phyloP scores from a whole-genome alignment of 2,888 invertebrate species.

The Ectobius pallidus region DNA sequence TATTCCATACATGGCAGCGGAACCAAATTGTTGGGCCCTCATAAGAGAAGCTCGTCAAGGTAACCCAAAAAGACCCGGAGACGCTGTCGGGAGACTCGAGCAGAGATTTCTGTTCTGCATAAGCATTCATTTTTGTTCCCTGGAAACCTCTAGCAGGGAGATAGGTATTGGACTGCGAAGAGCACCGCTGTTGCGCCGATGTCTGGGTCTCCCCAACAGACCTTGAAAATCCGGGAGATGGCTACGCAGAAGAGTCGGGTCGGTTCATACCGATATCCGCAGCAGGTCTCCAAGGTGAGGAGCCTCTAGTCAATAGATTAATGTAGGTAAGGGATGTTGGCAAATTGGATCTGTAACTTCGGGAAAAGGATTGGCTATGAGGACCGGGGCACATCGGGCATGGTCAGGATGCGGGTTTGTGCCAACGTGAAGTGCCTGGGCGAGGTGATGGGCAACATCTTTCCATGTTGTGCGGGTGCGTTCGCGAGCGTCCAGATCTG shows the following conservation, averaged over 20 bases:
- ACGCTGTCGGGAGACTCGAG: slow-evolving; percentile 61
- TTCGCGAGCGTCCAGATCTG: too few relatives aligned
- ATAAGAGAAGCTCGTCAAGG: too few relatives aligned
- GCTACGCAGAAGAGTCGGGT: slow-evolving; percentile 54
- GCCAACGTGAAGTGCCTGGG: slow-evolving; percentile 65
- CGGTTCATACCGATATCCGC: slow-evolving; percentile 73
- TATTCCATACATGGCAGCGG: too few relatives aligned
- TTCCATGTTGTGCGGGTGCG: neutral
- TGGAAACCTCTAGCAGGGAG: slow-evolving; percentile 61
- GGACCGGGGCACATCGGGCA: slow-evolving; percentile 72
- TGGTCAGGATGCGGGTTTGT: slow-evolving; percentile 75
- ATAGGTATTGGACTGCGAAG: slow-evolving; percentile 57
- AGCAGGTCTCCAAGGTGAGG: slow-evolving; percentile 77
- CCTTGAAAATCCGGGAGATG: too few relatives aligned
- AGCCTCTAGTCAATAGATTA: too few relatives aligned
- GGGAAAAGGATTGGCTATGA: slow-evolving; percentile 70
- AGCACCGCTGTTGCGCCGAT: slow-evolving; percentile 58
- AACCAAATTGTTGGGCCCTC: too few relatives aligned
- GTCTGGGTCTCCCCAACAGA: too few relatives aligned
- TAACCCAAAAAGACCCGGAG: too few relatives aligned
- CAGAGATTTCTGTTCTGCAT: slow-evolving; percentile 61
- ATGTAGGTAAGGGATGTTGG: too few relatives aligned
- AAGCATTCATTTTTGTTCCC: slow-evolving; percentile 60
- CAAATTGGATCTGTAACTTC: too few relatives aligned
- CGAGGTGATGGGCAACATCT: neutral